Evolutionary conservation across 2,113 vertebrate genomes (phyloP), one percentile per base, ranked within the genome.

Genomic region (Macquaria australasica): DNA sequence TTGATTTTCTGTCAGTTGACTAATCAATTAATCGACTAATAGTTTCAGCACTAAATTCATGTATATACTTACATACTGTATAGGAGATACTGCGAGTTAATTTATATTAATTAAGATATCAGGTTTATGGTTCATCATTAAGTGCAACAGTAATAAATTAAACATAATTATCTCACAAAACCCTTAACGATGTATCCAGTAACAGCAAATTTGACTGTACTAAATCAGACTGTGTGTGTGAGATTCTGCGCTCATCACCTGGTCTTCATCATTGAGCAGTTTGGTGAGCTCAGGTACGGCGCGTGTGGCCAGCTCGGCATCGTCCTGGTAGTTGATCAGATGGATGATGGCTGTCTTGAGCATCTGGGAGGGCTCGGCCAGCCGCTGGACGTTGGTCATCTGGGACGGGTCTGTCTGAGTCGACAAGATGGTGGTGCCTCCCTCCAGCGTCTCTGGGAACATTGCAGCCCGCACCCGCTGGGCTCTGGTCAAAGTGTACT

Each of bases 251-350:
- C 23, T 39, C 39, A 69, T 90, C 87, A 94, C 98, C 96, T 97
- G 97, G 91, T 99, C 98, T 86, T 99, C 98, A 0, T 99, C 98
- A 0, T 98, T 99, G 83, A 99, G 97, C 88, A 99, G 96, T 31
- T 99, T 99, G 91, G 98, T 99, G 94, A 99, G 97, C 92, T 99
- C 98, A 0, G 98, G 98, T 77, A 99, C 95, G 10, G 98, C 98
- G 0, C 98, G 97, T 0, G 96, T 97, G 81, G 98, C 98, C 92
- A 99, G 94, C 92, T 99, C 98, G 0, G 98, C 98, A 0, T 99
- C 98, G 0, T 99, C 98, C 94, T 99, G 98, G 95, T 99, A 99
- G 96, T 99, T 99, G 94, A 99, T 99, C 81, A 99, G 97, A 76
- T 99, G 97, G 53, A 99, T 93, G 0, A 99, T 99, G 89, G 98